phyloP scores from a whole-genome alignment of 2,888 invertebrate species.

The Tetropium fuscum region DNA sequence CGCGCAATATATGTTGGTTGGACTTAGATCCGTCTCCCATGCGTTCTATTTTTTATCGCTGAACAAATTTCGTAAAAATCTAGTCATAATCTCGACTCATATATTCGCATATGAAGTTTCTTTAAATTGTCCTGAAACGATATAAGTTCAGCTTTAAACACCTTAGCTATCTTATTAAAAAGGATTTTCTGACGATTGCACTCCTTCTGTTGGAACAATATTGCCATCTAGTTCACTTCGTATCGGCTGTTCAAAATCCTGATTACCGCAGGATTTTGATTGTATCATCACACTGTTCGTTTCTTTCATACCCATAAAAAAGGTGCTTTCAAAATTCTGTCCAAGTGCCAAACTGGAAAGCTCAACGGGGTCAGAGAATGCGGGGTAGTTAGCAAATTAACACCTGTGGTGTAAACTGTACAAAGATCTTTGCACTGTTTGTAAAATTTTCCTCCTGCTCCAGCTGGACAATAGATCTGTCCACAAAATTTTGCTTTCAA shows the following conservation, averaged over 20 bases:
- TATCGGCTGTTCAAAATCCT: background rate
- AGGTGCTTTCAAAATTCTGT: background rate
- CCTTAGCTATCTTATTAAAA: background rate
- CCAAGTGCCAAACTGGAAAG: background rate
- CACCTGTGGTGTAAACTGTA: constrained; percentile 26
- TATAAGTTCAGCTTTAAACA: background rate
- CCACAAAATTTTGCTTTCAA: too few species aligned
- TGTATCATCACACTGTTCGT: too few species aligned
- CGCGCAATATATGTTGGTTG: too few species aligned
- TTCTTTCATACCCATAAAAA: background rate
- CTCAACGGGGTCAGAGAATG: background rate
- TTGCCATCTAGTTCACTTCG: background rate
- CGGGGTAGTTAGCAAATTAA: constrained; percentile 12
- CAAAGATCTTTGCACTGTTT: constrained; percentile 29
- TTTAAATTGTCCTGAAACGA: background rate
- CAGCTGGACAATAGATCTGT: too few species aligned
- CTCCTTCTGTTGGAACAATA: background rate
- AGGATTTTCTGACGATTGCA: background rate
- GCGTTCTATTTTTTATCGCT: background rate
- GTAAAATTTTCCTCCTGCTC: constrained; percentile 28
- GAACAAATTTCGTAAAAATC: background rate
- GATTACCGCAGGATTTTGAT: background rate
- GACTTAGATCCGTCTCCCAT: too few species aligned
- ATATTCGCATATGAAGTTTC: background rate
- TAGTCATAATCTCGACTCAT: too few species aligned